Percentiles rank a stretch among this genome's conserved stretches.
Evolutionary conservation across 2,797 vertebrate species (phyloP).

Genomic region (Enteromius anoplus): DNA sequence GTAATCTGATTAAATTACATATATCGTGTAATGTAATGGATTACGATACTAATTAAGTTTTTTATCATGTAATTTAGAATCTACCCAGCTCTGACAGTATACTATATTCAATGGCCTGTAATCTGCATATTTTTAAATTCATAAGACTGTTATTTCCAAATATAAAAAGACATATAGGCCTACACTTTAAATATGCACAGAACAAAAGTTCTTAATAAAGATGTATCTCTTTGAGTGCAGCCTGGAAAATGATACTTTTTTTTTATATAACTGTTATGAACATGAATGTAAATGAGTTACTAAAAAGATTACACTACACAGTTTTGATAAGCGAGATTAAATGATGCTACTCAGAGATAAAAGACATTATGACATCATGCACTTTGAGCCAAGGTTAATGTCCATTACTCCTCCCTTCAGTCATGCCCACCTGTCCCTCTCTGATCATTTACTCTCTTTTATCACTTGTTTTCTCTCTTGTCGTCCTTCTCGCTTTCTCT

Average conservation of each 20-base stretch:
- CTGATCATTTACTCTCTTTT: conserved; percentile 1
- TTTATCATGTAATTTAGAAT: no score
- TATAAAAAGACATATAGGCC: no score
- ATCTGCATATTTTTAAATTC: neutral
- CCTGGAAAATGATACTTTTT: neutral
- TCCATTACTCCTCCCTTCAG: neutral
- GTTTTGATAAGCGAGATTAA: neutral
- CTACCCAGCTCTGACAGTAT: no score
- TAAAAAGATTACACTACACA: neutral
- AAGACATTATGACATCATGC: conserved; percentile 22
- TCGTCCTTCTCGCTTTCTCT: conserved; percentile 16
- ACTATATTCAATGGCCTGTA: neutral
- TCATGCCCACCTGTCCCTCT: neutral
- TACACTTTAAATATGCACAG: no score
- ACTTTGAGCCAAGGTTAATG: conserved; percentile 25
- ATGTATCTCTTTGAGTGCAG: neutral
- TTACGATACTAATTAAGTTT: no score
- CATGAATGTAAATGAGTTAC: neutral
- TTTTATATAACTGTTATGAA: neutral
- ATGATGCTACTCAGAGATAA: neutral
- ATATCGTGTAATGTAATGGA: no score
- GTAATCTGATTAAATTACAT: no score
- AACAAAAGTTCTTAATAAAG: no score
- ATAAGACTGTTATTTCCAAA: neutral
- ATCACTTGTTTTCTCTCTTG: conserved; percentile 26